Base-by-base conservation (phyloP, 1,140 invertebrate genomes). In the Zophobas morio region DNA sequence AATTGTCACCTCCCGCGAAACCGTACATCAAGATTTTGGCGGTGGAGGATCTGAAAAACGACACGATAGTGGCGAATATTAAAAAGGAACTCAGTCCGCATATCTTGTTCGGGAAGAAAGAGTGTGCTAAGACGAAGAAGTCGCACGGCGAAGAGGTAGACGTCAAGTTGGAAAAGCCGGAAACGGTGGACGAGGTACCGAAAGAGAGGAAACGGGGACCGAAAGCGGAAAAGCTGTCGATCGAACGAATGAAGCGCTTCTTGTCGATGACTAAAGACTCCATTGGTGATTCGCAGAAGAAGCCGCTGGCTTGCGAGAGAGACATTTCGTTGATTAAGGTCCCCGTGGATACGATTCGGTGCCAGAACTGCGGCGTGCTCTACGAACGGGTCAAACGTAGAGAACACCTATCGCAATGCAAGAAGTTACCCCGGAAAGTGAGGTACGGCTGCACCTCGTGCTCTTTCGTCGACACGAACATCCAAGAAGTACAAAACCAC, bases 311-410 rank as follows among this genome's bases (percentile, higher is more conserved):
- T 34, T 83, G 83, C 46, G 78, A 81, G 34, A 79, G 63, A 54
- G 80, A 81, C 63, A 78, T 81, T 6, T 73, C 72, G 2, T 70
- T 79, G 5, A 32, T 83, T 5, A 79, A 79, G n/a, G 78, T 77
- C 57, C 83, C 83, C 1, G 70, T 70, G 32, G 84, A 85, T 76
- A 84, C 83, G 20, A 76, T 85, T 5, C 74, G 84, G 76, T 85
- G 84, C 66, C 36, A 73, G 0, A 47, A 73, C 1, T 85, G 84
- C 73, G 70, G 74, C 0, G 36, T 79, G 6, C 47, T 85, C 1
- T 81, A 82, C 60, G 60, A 79, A 71, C 63, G 78, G 2, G 36
- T 49, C 1, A 75, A 81, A 49, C 77, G 80, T 77, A 32, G 47
- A 1, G 78, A 78, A 34, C 84, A 85, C 75, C 49, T 78, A 33